Evolutionary conservation across 1,140 invertebrate species (phyloP).

Genomic region (Orius laevigatus): DNA sequence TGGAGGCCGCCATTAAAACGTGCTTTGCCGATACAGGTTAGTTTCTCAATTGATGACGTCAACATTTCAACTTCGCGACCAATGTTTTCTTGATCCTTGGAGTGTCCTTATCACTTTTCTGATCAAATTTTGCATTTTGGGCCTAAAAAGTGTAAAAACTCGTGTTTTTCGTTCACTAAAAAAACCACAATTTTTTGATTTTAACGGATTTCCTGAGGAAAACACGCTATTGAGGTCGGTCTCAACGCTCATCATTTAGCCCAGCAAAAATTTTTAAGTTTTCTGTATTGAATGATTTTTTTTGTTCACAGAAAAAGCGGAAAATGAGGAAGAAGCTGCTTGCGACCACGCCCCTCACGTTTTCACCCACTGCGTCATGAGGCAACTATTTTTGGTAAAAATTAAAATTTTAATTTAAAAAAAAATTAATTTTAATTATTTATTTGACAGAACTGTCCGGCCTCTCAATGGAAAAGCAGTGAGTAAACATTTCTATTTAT

Average conservation of each 20-base stretch:
- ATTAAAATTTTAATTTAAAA: neutral
- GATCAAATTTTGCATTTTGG: too few relatives aligned
- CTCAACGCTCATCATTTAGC: too few relatives aligned
- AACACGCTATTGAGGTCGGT: too few relatives aligned
- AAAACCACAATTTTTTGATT: too few relatives aligned
- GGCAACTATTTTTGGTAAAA: slow-evolving; percentile 14
- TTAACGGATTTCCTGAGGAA: too few relatives aligned
- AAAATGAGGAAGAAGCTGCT: slow-evolving; percentile 1
- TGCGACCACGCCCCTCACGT: slow-evolving; percentile 6
- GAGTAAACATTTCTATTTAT: neutral
- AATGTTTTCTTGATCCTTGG: too few relatives aligned
- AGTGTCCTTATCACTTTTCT: too few relatives aligned
- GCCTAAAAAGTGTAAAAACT: too few relatives aligned
- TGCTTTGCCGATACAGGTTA: slow-evolving; percentile 5
- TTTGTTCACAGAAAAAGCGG: neutral
- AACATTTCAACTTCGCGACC: neutral
- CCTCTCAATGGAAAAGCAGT: slow-evolving; percentile 5
- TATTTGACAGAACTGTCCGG: slow-evolving; percentile 7
- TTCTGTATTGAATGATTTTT: neutral
- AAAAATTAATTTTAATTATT: neutral
- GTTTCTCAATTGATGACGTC: neutral
- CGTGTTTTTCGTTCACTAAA: too few relatives aligned
- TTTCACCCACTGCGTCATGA: slow-evolving; percentile 10
- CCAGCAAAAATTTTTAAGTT: too few relatives aligned
- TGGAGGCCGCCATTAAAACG: neutral